Conservation (phyloP, 2,113 vertebrate genomes). For the Paedocypris sp. region DNA sequence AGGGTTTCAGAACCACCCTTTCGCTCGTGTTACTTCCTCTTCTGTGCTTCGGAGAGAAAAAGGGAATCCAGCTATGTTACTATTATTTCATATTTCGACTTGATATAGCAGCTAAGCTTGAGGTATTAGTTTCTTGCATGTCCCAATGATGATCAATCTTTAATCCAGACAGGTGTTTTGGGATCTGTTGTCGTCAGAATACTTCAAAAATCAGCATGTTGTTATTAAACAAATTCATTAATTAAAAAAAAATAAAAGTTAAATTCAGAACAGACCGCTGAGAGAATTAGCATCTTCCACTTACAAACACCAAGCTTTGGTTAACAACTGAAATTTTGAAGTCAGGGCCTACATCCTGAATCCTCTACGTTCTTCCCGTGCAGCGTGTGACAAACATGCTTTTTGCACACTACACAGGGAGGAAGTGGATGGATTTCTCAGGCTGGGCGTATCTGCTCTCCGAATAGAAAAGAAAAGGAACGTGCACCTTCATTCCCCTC, state of each 20-base stretch:
- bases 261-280: slow-evolving; percentile 48
- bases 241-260: slow-evolving; percentile 37
- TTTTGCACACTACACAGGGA: no score
- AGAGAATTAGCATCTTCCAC: slow-evolving; percentile 65
- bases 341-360: no score
- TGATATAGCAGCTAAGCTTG: slow-evolving; percentile 77
- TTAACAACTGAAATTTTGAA: slow-evolving; percentile 74
- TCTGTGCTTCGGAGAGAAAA: slow-evolving; percentile 42
- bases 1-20: slow-evolving; percentile 55
- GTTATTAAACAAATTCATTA: slow-evolving; percentile 34
- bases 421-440: no score
- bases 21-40: slow-evolving; percentile 50
- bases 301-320: slow-evolving; percentile 74
- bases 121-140: slow-evolving; percentile 91
- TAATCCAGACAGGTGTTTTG: slow-evolving; percentile 80
- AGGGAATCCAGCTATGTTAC: slow-evolving; percentile 40
- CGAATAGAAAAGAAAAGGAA: slow-evolving; percentile 61
- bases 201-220: slow-evolving; percentile 54
- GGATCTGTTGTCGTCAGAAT: slow-evolving; percentile 59
- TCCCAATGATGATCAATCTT: slow-evolving; percentile 95
- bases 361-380: no score
- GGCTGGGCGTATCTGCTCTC: slow-evolving; percentile 60
- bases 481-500: slow-evolving; percentile 81
- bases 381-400: no score
- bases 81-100: slow-evolving; percentile 37